A percentile compares a stretch with the other conserved stretches of the same genome.
phyloP scores from a whole-genome alignment of 2,113 vertebrate species.

The Nothobranchius furzeri region DNA sequence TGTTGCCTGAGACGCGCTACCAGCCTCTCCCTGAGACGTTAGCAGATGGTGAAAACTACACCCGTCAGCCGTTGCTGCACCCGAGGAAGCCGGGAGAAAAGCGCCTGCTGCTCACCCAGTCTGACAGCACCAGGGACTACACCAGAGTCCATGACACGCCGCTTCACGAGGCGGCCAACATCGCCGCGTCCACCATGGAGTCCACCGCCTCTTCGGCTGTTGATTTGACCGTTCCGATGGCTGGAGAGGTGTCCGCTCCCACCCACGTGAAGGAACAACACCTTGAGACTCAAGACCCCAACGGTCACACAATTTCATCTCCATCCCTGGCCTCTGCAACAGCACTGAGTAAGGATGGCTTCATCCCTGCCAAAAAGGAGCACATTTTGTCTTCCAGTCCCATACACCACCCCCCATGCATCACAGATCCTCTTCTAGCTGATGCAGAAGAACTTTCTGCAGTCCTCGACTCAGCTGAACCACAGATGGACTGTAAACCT shows the following conservation, averaged over 20 bases:
- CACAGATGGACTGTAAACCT: neutral
- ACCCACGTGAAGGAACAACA: constrained; percentile 39
- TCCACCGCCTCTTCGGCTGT: constrained; percentile 74
- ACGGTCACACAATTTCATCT: constrained; percentile 39
- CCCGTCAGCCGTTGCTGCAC: constrained; percentile 86
- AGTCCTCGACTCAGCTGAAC: constrained; percentile 17
- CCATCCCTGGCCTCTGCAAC: constrained; percentile 12
- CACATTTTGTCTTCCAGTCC: constrained; percentile 67
- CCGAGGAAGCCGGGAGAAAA: constrained; percentile 88
- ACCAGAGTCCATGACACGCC: constrained; percentile 84
- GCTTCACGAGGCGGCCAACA: constrained; percentile 66
- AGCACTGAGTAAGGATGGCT: constrained; percentile 15
- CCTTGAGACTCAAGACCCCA: constrained; percentile 35
- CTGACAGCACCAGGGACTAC: constrained; percentile 88
- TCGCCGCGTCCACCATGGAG: constrained; percentile 70
- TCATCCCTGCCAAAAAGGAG: constrained; percentile 45
- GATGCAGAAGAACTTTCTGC: constrained; percentile 37
- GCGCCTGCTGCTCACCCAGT: constrained; percentile 83
- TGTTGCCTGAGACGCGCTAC: constrained; percentile 91
- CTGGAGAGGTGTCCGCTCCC: constrained; percentile 5
- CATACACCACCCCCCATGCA: constrained; percentile 35
- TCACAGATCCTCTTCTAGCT: constrained; percentile 62
- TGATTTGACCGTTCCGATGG: constrained; percentile 49
- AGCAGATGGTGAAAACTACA: constrained; percentile 88
- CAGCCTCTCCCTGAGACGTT: constrained; percentile 92